Percentiles rank a stretch among this genome's conserved stretches.
These are phyloP conservation scores for Antheraea assamensis DNA, from an alignment of 2,888 invertebrate species.

Conservation along the genomic window DNA sequence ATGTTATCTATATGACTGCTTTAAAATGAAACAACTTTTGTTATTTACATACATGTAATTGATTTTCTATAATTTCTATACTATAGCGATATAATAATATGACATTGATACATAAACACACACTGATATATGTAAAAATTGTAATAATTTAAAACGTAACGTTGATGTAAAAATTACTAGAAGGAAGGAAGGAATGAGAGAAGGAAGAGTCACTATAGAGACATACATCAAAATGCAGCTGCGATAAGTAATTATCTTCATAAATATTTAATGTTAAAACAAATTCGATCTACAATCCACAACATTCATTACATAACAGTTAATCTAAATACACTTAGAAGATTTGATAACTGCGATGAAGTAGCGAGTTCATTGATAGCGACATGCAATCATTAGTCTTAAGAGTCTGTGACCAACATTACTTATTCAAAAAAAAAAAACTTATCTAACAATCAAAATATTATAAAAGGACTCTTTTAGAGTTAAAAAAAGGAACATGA, in stretches of 20 bases:
- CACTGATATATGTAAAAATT: constrained; percentile 20
- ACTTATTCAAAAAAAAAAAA: not conserved
- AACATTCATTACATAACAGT: not conserved
- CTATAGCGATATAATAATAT: constrained; percentile 57
- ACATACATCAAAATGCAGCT: not conserved
- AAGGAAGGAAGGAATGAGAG: not conserved
- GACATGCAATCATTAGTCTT: not conserved
- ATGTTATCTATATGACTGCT: no score
- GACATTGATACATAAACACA: constrained; percentile 38
- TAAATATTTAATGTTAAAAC: not conserved
- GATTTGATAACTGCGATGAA: not conserved
- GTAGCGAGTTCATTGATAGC: not conserved
- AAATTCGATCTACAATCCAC: not conserved
- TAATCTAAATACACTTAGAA: not conserved
- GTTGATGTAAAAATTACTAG: not conserved
- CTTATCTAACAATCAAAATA: not conserved
- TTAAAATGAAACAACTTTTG: not conserved
- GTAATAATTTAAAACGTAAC: constrained; percentile 14
- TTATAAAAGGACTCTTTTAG: not conserved
- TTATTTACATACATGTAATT: constrained; percentile 71
- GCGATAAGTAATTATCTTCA: not conserved
- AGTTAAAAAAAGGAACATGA: not conserved
- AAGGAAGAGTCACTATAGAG: not conserved
- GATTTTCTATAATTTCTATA: constrained; percentile 59
- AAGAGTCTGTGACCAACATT: not conserved